Evolutionary conservation across 2,113 vertebrate species (phyloP), one percentile per base, ranked within the genome.

Genomic region (Panthera leo): DNA sequence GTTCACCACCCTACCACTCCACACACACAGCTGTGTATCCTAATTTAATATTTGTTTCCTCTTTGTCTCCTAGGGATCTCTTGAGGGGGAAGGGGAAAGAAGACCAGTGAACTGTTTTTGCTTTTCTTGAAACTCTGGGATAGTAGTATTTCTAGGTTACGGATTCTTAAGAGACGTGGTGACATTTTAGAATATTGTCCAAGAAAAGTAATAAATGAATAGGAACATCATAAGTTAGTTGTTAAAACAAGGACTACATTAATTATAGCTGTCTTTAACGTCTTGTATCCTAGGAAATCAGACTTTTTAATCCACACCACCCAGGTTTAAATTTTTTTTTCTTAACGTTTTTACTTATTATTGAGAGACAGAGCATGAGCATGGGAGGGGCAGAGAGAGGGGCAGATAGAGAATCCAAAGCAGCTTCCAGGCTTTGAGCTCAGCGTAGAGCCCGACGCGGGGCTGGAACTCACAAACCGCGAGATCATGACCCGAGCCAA

Each of bases 41-140:
- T 3, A 75, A 86, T 16, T 68, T 94, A 27, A 67, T 90, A n/a
- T 31, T 94, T 91, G 61, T 93, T 79, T 84, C 25, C 13, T 84
- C 36, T 94, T 53, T 94, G 85, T 55, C 36, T 63, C 11, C 13
- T 42, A 79, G 45, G 23, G 23, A 76, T 91, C 9, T 89, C 65
- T 94, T 92, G 68, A 82, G 55, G 39, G 36, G 25, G 18, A 53
- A 93, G n/a, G 34, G 63, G 10, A 65, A 87, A n/a, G 29, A 39
- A 58, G 88, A 51, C 53, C 19, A 92, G 9, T 85, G 19, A 76
- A 70, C 31, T 53, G 0, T 79, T 79, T 79, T 71, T 80, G 82
- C 42, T 84, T 93, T 91, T 95, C 45, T 94, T 93, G 39, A 93
- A 95, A 85, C n/a, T 16, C 42, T 76, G 36, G 21, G 23, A 75